Evolutionary conservation across 2,888 invertebrate species (phyloP), one percentile per base, ranked within the genome.

Genomic region (Hybos culiciformis): DNA sequence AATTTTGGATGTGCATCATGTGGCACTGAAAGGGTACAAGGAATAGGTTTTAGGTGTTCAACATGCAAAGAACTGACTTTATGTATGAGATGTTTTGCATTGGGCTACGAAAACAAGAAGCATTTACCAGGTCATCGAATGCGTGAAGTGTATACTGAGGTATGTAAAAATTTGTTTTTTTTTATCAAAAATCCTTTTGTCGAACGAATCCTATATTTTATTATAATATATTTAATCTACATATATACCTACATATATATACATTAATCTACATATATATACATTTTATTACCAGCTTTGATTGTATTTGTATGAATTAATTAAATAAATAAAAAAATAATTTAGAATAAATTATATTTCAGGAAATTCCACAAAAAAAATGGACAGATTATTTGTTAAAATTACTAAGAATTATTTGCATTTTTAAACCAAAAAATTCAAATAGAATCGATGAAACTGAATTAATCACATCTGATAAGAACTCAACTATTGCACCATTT

Each of bases 11-110:
- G 66, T 45, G 56, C 56, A 1, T 54, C 59, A 14, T 66, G 66
- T 33, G 51, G 55, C 24, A 48, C 50, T 32, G 56, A 59, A 36
- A 60, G 60, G 47, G 63, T 66, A 12, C 54, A 57, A 39, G 66
- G 66, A 14, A 61, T 66, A 19, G 59, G 65, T 1, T 66, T 66
- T 31, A 63, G 63, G 48, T 66, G 66, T 29, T 61, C 60, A 46
- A 50, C 55, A 15, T 66, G 66, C 21, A 55, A 55, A 14, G 58
- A 61, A 47, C 32, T 65, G 5, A 66, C 65, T 0, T 45, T 66
- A 14, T 66, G 66, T 37, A 46, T 65, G 39, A 57, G 58, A 44
- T 66, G 66, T 47, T 66, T 66, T 51, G 59, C 65, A 2, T 53
- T 53, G 15, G 64, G 65, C 2, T 57, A 46, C 26, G 50, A 51